Evolutionary conservation across 2,797 vertebrate species (phyloP).

Genomic region (Pelodytes ibericus): DNA sequence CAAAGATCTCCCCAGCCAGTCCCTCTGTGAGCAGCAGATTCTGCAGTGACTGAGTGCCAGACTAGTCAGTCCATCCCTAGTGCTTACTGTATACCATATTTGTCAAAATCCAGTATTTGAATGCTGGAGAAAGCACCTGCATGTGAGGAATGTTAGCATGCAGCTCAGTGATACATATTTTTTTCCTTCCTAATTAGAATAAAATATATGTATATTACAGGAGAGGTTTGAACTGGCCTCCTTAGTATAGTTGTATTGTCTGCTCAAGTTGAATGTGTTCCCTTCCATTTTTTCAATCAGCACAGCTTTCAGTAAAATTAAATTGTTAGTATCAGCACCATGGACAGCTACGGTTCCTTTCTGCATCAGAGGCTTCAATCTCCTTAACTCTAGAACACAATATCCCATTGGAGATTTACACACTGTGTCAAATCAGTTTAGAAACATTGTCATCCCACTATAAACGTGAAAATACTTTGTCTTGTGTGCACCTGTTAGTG

Average conservation of each 20-base stretch:
- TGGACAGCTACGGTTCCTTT: conserved; percentile 3
- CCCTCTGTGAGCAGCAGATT: no score
- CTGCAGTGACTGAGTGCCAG: no score
- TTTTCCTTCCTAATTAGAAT: no score
- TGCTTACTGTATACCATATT: no score
- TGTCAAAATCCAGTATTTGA: no score
- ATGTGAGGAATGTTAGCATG: no score
- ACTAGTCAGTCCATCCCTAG: no score
- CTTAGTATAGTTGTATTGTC: not conserved
- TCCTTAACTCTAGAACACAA: not conserved
- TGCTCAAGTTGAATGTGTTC: not conserved
- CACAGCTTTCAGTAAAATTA: not conserved
- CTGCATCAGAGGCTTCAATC: not conserved
- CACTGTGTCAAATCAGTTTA: conserved; percentile 5
- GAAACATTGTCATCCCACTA: not conserved
- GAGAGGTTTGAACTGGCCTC: no score
- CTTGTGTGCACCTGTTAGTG: not conserved
- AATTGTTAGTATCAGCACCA: conserved; percentile 18
- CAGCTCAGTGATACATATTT: no score
- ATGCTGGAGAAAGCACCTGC: no score
- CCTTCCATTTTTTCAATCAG: conserved; percentile 2
- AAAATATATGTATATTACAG: no score
- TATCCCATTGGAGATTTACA: not conserved
- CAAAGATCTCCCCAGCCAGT: no score
- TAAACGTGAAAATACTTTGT: not conserved